phyloP scores from a whole-genome alignment of 2,113 vertebrate species.

The Stercorarius parasiticus region DNA sequence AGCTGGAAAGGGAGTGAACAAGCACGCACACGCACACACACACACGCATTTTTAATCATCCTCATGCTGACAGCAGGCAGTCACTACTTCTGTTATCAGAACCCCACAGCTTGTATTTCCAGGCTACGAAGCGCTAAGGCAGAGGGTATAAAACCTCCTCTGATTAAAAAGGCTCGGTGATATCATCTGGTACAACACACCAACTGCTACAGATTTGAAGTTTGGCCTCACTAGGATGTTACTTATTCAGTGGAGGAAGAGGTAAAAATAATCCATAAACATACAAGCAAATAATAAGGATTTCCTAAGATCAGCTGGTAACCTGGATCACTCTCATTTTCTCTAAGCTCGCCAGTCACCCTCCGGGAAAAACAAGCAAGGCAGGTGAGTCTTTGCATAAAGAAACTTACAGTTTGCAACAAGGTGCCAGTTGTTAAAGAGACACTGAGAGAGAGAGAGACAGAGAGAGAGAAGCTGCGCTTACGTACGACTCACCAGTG shows the following conservation, averaged over 20 bases:
- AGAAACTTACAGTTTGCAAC: not conserved
- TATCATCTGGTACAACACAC: not conserved
- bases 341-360: not conserved
- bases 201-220: not conserved
- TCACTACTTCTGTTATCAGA: conserved; percentile 12
- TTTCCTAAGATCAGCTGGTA: not conserved
- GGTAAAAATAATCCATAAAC: not conserved
- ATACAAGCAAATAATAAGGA: not conserved
- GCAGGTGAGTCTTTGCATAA: not conserved
- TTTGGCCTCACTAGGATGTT: not conserved
- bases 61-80: conserved; percentile 24
- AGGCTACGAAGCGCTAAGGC: not conserved
- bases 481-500: not conserved
- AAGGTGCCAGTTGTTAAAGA: not conserved
- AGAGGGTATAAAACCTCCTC: not conserved
- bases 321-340: not conserved
- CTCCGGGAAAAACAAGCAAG: not conserved
- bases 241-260: not conserved
- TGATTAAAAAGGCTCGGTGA: not conserved
- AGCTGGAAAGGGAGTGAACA: not conserved
- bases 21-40: fast-evolving
- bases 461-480: not conserved
- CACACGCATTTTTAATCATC: conserved; percentile 15
- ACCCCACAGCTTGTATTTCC: not conserved
- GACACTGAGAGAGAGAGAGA: not conserved